These are phyloP conservation scores for Scomber colias DNA, from an alignment of 2,113 vertebrate genomes.

Conservation along the genomic window DNA sequence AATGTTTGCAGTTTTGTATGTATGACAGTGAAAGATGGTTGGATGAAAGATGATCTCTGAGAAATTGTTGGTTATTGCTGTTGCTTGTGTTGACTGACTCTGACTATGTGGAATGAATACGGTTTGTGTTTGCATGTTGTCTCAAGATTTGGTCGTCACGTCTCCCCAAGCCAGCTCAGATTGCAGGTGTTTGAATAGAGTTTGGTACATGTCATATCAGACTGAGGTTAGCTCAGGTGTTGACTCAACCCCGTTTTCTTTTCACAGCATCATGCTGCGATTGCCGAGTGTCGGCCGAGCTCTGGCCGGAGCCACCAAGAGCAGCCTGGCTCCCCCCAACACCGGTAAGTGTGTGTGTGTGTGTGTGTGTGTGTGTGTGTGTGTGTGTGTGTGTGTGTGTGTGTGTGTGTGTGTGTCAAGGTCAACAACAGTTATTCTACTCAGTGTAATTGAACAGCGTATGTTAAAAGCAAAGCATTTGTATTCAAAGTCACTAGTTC, in stretches of 20 bases:
- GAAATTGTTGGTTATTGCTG: no score
- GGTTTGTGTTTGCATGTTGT: background rate
- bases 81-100: no score
- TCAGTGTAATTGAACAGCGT: background rate
- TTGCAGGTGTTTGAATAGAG: background rate
- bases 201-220: background rate
- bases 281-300: slow-evolving; percentile 87
- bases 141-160: background rate
- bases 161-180: background rate
- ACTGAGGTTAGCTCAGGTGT: background rate
- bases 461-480: no score
- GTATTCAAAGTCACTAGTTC: no score
- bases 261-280: slow-evolving; percentile 90
- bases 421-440: background rate
- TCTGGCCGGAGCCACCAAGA: slow-evolving; percentile 85
- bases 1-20: no score
- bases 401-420: background rate
- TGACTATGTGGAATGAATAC: no score
- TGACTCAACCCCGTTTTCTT: slow-evolving; percentile 17
- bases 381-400: background rate
- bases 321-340: slow-evolving; percentile 73
- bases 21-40: no score
- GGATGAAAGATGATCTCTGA: no score
- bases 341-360: slow-evolving; percentile 81
- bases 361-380: background rate